phyloP scores from a whole-genome alignment of 2,113 vertebrate genomes.

The Oryzias curvinotus region DNA sequence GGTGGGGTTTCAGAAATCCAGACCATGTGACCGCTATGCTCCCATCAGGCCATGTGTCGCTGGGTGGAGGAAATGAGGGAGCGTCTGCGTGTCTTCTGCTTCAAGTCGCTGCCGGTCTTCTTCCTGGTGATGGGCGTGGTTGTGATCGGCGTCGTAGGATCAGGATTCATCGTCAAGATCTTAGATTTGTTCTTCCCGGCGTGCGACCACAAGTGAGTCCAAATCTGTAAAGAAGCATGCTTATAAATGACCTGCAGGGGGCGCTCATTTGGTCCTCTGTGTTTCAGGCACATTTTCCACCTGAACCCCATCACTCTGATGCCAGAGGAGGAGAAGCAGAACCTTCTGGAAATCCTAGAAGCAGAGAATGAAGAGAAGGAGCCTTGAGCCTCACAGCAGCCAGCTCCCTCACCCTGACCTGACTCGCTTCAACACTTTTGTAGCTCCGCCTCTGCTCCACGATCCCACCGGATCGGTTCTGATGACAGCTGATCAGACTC shows the following conservation, averaged over 20 bases:
- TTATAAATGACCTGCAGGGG: not conserved
- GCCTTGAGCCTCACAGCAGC: slow-evolving; percentile 31
- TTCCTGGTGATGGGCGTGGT: slow-evolving; percentile 88
- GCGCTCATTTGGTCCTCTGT: not conserved
- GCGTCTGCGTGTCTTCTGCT: slow-evolving; percentile 83
- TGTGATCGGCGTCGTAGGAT: slow-evolving; percentile 85
- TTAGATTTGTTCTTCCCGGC: slow-evolving; percentile 86
- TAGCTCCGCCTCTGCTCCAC: too few relatives aligned
- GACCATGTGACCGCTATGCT: not conserved
- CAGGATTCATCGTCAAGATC: slow-evolving; percentile 83
- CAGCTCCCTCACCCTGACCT: slow-evolving; percentile 26
- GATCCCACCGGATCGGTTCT: too few relatives aligned
- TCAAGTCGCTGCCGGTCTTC: slow-evolving; percentile 83
- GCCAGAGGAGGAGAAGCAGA: slow-evolving; percentile 75
- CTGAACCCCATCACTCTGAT: slow-evolving; percentile 66
- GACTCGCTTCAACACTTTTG: slow-evolving; percentile 6
- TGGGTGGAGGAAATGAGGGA: slow-evolving; percentile 87
- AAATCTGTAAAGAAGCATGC: too few relatives aligned
- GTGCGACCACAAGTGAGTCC: slow-evolving; percentile 86
- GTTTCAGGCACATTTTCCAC: slow-evolving; percentile 66
- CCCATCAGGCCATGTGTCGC: slow-evolving; percentile 86
- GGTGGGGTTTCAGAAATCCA: not conserved
- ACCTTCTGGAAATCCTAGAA: slow-evolving; percentile 69
- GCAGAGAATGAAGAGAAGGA: slow-evolving; percentile 48
- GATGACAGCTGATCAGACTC: too few relatives aligned